These are phyloP conservation scores for Caerostris darwini DNA, from an alignment of 1,140 invertebrate species.

Conservation along the genomic window DNA sequence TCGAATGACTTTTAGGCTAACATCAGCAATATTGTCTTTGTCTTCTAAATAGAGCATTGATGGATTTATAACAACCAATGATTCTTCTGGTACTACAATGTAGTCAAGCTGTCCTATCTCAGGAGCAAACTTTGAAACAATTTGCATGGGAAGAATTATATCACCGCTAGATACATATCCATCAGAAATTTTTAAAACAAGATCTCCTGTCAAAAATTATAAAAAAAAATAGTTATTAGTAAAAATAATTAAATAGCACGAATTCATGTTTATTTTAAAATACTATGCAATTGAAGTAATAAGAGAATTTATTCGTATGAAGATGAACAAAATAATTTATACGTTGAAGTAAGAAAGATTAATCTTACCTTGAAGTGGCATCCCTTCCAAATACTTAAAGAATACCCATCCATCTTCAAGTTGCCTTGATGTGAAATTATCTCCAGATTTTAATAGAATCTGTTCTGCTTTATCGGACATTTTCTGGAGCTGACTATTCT, in stretches of 20 bases:
- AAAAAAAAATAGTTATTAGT: neutral
- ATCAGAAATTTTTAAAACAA: conserved; percentile 52
- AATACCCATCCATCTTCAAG: conserved; percentile 60
- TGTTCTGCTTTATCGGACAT: conserved; percentile 45
- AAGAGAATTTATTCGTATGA: neutral
- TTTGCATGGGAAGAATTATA: conserved; percentile 41
- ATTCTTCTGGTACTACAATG: conserved; percentile 52
- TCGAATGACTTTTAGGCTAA: conserved; percentile 80
- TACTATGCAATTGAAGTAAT: neutral
- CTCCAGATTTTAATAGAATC: conserved; percentile 4
- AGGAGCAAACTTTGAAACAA: conserved; percentile 61
- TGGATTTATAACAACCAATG: conserved; percentile 49
- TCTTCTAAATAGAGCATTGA: conserved; percentile 80
- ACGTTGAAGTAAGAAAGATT: neutral
- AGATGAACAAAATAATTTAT: neutral
- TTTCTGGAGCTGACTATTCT: conserved; percentile 39
- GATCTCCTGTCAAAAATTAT: conserved; percentile 28
- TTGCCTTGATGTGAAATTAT: conserved; percentile 59
- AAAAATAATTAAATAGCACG: neutral
- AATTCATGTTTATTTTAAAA: neutral
- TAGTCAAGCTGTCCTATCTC: conserved; percentile 29
- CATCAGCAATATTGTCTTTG: conserved; percentile 81
- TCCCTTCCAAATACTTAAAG: conserved; percentile 56
- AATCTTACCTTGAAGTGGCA: conserved; percentile 41
- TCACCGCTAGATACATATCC: conserved; percentile 20